phyloP scores from a whole-genome alignment of 2,797 vertebrate species.

The Coregonus ussuriensis region DNA sequence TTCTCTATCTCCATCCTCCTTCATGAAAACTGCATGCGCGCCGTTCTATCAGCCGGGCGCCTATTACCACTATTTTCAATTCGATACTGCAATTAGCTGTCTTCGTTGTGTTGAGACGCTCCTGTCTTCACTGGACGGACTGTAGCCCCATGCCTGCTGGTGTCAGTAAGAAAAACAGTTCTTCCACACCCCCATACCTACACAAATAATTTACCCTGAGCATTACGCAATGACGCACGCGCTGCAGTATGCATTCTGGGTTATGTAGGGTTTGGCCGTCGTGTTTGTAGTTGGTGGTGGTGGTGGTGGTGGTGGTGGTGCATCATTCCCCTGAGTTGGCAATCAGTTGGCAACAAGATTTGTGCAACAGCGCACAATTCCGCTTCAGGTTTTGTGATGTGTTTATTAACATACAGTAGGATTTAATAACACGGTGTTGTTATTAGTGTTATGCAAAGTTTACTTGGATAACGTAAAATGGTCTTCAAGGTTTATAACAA shows the following conservation, averaged over 20 bases:
- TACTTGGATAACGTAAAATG: background rate
- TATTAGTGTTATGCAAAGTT: background rate
- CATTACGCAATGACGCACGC: constrained; percentile 28
- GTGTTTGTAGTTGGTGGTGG: constrained; percentile 9
- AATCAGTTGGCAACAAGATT: background rate
- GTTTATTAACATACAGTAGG: background rate
- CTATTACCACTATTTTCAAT: constrained; percentile 25
- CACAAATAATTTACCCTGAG: constrained; percentile 11
- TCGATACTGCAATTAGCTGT: constrained; percentile 21
- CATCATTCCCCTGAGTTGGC: background rate
- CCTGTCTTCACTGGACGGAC: constrained; percentile 49
- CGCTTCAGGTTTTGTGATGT: background rate
- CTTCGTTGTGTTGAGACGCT: constrained; percentile 30
- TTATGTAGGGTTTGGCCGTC: constrained; percentile 18
- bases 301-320: background rate
- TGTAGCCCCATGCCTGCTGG: constrained; percentile 61
- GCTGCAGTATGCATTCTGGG: constrained; percentile 33
- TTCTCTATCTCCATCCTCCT: constrained; percentile 80
- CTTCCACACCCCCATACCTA: constrained; percentile 36
- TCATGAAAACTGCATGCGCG: constrained; percentile 45
- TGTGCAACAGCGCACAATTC: background rate
- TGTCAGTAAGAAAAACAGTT: constrained; percentile 49
- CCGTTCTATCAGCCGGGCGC: constrained; percentile 32
- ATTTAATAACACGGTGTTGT: background rate
- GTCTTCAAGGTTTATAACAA: background rate